Conservation (phyloP, 2,113 vertebrate genomes). For the Chelonoidis abingdonii region DNA sequence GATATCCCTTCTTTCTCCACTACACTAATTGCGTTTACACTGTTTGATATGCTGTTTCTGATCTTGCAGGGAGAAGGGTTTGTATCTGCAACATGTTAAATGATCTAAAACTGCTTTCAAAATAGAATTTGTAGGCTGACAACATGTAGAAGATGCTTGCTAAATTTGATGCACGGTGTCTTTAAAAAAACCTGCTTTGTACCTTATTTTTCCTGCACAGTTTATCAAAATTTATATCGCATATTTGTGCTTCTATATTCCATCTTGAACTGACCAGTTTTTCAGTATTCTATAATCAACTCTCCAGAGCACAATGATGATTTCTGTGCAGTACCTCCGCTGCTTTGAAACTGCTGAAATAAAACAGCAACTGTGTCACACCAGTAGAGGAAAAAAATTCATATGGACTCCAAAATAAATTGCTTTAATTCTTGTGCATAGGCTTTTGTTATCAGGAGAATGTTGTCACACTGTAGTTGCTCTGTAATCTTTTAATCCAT, state of each 20-base stretch:
- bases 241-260: slow-evolving; percentile 7
- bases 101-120: slow-evolving; percentile 3
- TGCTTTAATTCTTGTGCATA: neutral
- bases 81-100: neutral
- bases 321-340: fast-evolving
- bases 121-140: neutral
- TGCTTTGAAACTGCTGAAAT: neutral
- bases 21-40: neutral
- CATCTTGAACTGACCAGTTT: slow-evolving; percentile 37
- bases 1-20: neutral
- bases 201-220: neutral
- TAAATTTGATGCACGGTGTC: neutral
- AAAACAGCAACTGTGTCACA: neutral
- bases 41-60: fast-evolving
- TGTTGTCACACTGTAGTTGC: neutral
- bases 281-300: slow-evolving; percentile 60
- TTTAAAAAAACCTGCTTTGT: slow-evolving; percentile 7
- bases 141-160: neutral
- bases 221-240: slow-evolving; percentile 50
- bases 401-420: neutral
- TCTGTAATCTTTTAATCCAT: neutral
- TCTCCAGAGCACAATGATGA: neutral
- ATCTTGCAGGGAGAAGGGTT: neutral
- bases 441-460: slow-evolving; percentile 15
- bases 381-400: neutral